Evolutionary conservation across 1,140 invertebrate genomes (phyloP).

Genomic region (Bombyx mandarina): DNA sequence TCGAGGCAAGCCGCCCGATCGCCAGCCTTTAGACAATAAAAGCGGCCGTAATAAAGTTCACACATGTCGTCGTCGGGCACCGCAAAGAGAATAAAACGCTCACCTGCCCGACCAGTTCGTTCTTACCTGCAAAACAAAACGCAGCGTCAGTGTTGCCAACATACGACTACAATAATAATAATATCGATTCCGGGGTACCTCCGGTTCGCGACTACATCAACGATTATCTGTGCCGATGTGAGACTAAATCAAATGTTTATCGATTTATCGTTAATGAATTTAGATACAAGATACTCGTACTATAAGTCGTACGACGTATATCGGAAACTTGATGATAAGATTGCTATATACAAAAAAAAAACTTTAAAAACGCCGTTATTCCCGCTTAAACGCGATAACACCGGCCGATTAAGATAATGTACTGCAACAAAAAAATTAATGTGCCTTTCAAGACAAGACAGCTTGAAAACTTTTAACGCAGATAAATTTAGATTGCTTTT

Average conservation of each 20-base stretch:
- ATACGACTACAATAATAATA: not conserved
- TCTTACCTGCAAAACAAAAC: slow-evolving; percentile 57
- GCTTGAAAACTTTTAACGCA: no score
- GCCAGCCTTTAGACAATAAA: slow-evolving; percentile 27
- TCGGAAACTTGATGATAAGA: slow-evolving; percentile 3
- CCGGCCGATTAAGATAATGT: not conserved
- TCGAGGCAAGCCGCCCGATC: slow-evolving; percentile 10
- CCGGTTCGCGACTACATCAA: not conserved
- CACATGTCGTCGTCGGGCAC: slow-evolving; percentile 34
- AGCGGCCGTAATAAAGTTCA: slow-evolving; percentile 53
- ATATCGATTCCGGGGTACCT: not conserved
- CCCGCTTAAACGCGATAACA: no score
- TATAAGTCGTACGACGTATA: not conserved
- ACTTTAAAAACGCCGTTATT: no score
- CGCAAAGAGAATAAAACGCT: slow-evolving; percentile 49
- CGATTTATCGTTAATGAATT: slow-evolving; percentile 7
- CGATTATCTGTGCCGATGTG: no score
- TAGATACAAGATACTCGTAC: not conserved
- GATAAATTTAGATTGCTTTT: no score
- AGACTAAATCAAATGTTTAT: not conserved
- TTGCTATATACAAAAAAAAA: no score
- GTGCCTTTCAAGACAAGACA: no score
- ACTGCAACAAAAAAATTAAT: not conserved
- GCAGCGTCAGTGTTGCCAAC: not conserved
- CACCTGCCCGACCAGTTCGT: slow-evolving; percentile 38